Conservation (phyloP, 2,888 invertebrate genomes). For the Heliconius hortense region DNA sequence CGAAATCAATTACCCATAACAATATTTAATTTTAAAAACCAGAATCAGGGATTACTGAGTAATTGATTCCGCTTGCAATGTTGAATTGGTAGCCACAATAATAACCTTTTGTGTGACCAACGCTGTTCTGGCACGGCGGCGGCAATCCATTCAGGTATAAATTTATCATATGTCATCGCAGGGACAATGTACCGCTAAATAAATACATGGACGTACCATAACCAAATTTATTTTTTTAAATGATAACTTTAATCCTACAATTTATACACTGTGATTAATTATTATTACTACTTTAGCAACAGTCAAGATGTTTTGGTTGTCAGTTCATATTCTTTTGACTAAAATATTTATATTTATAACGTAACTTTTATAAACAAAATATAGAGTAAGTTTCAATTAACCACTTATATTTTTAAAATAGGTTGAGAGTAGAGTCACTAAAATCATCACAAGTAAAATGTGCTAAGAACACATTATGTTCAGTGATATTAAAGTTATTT, state of each 20-base stretch:
- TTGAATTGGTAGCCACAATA: slow-evolving; percentile 35
- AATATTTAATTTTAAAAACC: slow-evolving; percentile 12
- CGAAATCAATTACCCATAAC: background rate
- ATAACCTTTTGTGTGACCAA: slow-evolving; percentile 35
- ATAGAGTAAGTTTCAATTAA: no score
- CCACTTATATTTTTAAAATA: no score
- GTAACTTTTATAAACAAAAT: no score
- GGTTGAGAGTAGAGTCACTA: no score
- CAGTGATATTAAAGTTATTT: no score
- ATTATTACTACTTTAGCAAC: no score
- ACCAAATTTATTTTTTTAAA: slow-evolving; percentile 32
- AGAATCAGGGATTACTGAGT: slow-evolving; percentile 40
- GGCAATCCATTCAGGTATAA: slow-evolving; percentile 37
- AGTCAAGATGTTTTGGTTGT: background rate
- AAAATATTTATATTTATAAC: no score
- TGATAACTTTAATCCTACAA: slow-evolving; percentile 31
- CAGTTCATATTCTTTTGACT: no score
- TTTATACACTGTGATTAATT: slow-evolving; percentile 22
- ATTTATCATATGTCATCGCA: slow-evolving; percentile 42
- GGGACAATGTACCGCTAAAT: slow-evolving; percentile 37
- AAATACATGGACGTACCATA: slow-evolving; percentile 30
- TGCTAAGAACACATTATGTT: no score
- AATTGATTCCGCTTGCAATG: slow-evolving; percentile 33
- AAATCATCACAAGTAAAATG: no score
- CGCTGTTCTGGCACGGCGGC: slow-evolving; percentile 21